These are phyloP conservation scores for Scaeva pyrastri DNA, from an alignment of 2,888 invertebrate genomes.

Conservation along the genomic window DNA sequence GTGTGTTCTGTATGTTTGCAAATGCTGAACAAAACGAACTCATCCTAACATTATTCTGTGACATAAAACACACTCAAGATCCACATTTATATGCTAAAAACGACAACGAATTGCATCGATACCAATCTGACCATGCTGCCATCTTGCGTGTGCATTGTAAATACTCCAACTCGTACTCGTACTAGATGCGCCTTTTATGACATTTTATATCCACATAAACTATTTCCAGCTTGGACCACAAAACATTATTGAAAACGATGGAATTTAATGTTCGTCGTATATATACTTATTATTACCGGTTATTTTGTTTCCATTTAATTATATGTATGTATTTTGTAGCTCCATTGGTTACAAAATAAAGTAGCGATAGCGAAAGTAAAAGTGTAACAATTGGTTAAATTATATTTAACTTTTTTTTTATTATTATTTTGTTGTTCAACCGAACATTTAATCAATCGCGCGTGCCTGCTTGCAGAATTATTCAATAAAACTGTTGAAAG, in stretches of 20 bases:
- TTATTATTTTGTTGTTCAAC: not conserved
- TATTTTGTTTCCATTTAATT: constrained; percentile 41
- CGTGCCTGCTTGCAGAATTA: constrained; percentile 20
- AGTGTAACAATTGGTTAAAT: constrained; percentile 64
- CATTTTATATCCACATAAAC: constrained; percentile 51
- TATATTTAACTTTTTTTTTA: constrained; percentile 32
- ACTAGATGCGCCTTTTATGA: constrained; percentile 50
- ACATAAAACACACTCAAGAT: constrained; percentile 25
- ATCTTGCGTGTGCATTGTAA: constrained; percentile 58
- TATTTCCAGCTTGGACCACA: constrained; percentile 28
- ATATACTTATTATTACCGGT: not conserved
- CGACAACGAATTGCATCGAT: constrained; percentile 21
- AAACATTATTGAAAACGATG: constrained; percentile 29
- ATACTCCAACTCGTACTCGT: not conserved
- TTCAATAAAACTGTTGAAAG: constrained; percentile 3
- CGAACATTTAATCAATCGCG: constrained; percentile 17
- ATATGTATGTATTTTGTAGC: constrained; percentile 37
- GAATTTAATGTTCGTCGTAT: constrained; percentile 33
- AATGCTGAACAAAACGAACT: not conserved
- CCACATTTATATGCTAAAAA: constrained; percentile 21
- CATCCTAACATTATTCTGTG: not conserved
- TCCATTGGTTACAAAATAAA: constrained; percentile 53
- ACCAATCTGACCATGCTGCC: constrained; percentile 59
- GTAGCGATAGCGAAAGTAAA: constrained; percentile 64
- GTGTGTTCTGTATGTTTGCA: constrained; percentile 2